Conservation (phyloP, 1,140 invertebrate genomes). For the Drosophila punjabiensis region DNA sequence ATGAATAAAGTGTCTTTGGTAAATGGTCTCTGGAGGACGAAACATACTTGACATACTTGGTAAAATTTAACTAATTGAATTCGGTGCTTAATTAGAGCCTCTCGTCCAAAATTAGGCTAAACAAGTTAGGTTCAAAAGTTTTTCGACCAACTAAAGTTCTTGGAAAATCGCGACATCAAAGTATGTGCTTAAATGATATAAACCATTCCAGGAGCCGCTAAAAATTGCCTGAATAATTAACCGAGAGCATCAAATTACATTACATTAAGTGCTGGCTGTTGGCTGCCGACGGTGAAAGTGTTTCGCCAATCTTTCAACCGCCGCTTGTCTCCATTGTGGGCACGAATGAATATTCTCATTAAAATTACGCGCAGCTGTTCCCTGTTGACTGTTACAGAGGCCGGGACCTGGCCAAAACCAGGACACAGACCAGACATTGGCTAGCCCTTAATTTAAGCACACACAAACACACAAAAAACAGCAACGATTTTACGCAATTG, state of each 20-base stretch:
- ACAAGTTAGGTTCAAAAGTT: slow-evolving; percentile 4
- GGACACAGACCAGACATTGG: slow-evolving; percentile 41
- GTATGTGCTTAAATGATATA: slow-evolving; percentile 41
- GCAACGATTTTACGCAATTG: slow-evolving; percentile 74
- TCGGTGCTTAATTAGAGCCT: slow-evolving; percentile 20
- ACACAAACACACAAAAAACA: slow-evolving; percentile 30
- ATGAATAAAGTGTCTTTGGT: slow-evolving; percentile 10
- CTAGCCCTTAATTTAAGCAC: slow-evolving; percentile 56
- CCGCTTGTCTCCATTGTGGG: slow-evolving; percentile 67
- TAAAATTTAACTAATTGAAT: slow-evolving; percentile 44
- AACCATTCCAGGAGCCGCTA: slow-evolving; percentile 14
- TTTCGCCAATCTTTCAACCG: slow-evolving; percentile 66
- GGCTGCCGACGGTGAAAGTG: slow-evolving; percentile 50
- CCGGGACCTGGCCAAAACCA: slow-evolving; percentile 27
- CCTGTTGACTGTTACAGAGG: slow-evolving; percentile 17
- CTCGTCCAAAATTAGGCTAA: slow-evolving; percentile 21
- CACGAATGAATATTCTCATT: slow-evolving; percentile 77
- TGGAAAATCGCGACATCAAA: slow-evolving; percentile 64
- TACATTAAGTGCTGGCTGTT: slow-evolving; percentile 65
- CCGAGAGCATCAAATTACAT: slow-evolving; percentile 75
- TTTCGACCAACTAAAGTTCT: slow-evolving; percentile 26
- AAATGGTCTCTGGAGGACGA: not conserved
- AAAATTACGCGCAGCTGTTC: slow-evolving; percentile 73
- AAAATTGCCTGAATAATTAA: slow-evolving; percentile 74
- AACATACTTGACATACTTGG: slow-evolving; percentile 18